Conservation (phyloP, 2,888 invertebrate genomes). For the Dioctria linearis region DNA sequence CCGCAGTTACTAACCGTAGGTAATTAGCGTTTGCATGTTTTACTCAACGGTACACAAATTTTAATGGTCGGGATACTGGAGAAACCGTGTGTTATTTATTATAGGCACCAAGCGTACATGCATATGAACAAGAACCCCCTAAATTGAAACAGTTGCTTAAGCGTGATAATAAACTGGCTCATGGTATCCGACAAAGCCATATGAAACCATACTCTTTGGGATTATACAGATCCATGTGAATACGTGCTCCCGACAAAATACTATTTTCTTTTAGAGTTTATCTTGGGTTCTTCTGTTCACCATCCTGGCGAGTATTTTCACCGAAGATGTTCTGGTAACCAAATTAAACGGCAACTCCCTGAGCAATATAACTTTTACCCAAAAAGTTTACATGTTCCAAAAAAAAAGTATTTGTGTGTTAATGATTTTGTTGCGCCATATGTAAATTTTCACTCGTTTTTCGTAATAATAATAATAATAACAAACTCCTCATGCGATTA, state of each 20-base stretch:
- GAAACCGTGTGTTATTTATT: background rate
- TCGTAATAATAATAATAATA: background rate
- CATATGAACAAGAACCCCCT: background rate
- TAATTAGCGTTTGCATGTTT: constrained; percentile 48
- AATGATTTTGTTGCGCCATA: background rate
- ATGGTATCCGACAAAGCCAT: constrained; percentile 34
- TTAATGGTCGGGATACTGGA: constrained; percentile 21
- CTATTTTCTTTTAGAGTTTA: constrained; percentile 27
- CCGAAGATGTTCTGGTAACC: constrained; percentile 18
- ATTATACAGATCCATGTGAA: constrained; percentile 20
- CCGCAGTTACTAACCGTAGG: constrained; percentile 25
- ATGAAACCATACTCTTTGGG: constrained; percentile 24
- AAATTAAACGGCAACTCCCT: constrained; percentile 37
- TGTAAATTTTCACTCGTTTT: constrained; percentile 33
- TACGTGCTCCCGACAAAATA: constrained; percentile 31
- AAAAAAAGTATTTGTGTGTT: background rate
- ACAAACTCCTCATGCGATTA: constrained; percentile 22
- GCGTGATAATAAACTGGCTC: constrained; percentile 45
- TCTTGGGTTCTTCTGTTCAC: too few species aligned
- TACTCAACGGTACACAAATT: constrained; percentile 42
- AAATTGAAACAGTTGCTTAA: constrained; percentile 18
- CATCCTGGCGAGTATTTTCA: too few species aligned
- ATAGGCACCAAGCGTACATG: background rate
- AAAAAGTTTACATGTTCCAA: constrained; percentile 32
- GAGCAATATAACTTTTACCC: constrained; percentile 45